These are phyloP conservation scores for Cherax destructor DNA, from an alignment of 1,140 invertebrate species.

Conservation along the genomic window DNA sequence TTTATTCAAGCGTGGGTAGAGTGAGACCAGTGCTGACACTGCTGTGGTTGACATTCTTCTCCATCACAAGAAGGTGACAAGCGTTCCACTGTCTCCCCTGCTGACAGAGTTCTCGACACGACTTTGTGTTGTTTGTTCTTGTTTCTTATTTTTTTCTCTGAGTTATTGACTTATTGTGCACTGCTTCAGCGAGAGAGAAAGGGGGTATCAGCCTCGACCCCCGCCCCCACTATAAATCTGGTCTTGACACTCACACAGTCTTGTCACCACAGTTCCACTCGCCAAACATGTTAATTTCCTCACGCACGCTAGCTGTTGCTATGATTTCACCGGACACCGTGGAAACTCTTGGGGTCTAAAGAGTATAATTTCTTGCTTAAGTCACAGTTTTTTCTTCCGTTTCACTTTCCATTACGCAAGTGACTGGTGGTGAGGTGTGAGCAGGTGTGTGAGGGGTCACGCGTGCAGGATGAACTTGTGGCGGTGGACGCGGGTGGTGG, in stretches of 20 bases:
- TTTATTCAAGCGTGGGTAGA: neutral
- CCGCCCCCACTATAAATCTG: neutral
- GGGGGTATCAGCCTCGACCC: neutral
- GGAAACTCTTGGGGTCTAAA: neutral
- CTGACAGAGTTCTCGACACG: neutral
- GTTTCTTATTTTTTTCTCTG: neutral
- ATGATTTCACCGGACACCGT: neutral
- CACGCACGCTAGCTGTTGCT: neutral
- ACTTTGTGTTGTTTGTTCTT: too few relatives aligned
- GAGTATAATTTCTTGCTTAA: too few relatives aligned
- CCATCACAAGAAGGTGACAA: too few relatives aligned
- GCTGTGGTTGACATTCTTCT: neutral
- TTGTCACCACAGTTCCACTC: neutral
- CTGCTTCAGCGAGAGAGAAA: neutral
- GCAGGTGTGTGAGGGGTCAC: neutral
- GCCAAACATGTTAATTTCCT: neutral
- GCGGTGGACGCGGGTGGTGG: neutral
- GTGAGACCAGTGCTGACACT: neutral
- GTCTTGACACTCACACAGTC: neutral
- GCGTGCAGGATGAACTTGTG: neutral
- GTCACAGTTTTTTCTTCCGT: neutral
- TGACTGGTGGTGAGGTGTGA: neutral
- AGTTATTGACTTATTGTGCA: neutral
- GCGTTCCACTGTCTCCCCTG: neutral
- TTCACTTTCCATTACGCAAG: neutral